Evolutionary conservation across 2,113 vertebrate genomes (phyloP).

Genomic region (Clinocottus analis): DNA sequence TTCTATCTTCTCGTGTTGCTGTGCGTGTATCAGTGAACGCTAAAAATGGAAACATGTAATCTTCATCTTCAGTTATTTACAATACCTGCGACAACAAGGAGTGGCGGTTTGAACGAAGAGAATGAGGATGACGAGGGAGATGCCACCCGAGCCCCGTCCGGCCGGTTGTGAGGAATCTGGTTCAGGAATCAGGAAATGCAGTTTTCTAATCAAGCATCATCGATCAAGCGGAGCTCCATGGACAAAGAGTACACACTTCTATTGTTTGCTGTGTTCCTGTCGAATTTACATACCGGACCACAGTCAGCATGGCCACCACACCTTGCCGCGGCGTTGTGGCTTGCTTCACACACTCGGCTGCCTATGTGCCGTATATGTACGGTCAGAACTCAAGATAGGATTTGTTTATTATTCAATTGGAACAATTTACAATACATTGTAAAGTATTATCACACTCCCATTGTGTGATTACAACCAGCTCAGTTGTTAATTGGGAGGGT

Average conservation of each 20-base stretch:
- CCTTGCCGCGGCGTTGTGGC: not conserved
- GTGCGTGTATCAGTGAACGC: not conserved
- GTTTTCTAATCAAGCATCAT: not conserved
- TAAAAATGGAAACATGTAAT: not conserved
- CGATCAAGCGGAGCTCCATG: not conserved
- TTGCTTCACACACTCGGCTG: not conserved
- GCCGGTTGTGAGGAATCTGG: constrained; percentile 38
- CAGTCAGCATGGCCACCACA: not conserved
- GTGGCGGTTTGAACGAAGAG: not conserved
- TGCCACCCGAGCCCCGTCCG: not conserved
- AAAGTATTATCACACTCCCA: not conserved
- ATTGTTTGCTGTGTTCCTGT: constrained; percentile 19
- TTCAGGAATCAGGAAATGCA: constrained; percentile 54
- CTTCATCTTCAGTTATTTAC: not conserved
- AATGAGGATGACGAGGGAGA: not conserved
- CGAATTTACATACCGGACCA: constrained; percentile 15
- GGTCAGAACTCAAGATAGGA: not conserved
- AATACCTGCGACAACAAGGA: not conserved
- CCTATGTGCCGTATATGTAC: not conserved
- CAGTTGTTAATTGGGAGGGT: not conserved
- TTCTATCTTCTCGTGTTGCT: not conserved
- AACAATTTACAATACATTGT: not conserved
- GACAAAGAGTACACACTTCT: not conserved
- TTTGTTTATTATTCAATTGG: not conserved
- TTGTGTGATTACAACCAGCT: not conserved